Base-by-base conservation (phyloP, 2,888 invertebrate genomes). In the Belgica antarctica region DNA sequence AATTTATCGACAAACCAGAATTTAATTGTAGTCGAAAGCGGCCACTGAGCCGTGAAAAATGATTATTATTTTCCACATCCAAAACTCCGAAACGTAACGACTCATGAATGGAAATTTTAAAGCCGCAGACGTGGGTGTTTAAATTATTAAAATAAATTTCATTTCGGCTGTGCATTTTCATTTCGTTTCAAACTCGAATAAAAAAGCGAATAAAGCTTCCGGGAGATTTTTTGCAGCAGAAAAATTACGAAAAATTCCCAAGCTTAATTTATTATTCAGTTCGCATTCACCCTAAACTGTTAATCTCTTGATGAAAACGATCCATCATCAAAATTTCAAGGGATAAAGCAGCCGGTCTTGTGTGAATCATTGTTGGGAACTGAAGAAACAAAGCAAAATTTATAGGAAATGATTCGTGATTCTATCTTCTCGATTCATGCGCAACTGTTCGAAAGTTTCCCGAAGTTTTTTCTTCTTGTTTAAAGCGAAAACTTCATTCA, bases 221-320 rank as follows among this genome's bases (percentile, higher is more conserved):
- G 52, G 52, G 52, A 52, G 22, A 61, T 61, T 61, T 61, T 47
- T 7, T 47, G 10, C 47, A 47, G 12, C 12, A 12, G 34, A 31
- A 52, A 52, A 52, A 52, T 63, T 62, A 17, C n/a, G n/a, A n/a
- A 7, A 15, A 52, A 57, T 57, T 31, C 68, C 25, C 57, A 15
- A 15, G 68, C 25, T 46, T 57, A 28, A 46, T 68, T 57, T 57
- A 68, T 68, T 68, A 68, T 68, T 52, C 68, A 28, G 34, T 25
- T 57, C 68, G 57, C 68, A 57, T 57, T 57, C 68, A 57, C 24
- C 57, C 57, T 22, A 31, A 68, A 68, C 68, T 57, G 68, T 68
- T 31, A 68, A 68, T 59, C 59, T 59, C 52, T 52, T 52, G 52
- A n/a, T 52, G 52, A 52, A 52, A 52, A 52, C 52, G n/a, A 52